Base-by-base conservation (phyloP, 2,888 invertebrate species). In the Trissolcus japonicus region DNA sequence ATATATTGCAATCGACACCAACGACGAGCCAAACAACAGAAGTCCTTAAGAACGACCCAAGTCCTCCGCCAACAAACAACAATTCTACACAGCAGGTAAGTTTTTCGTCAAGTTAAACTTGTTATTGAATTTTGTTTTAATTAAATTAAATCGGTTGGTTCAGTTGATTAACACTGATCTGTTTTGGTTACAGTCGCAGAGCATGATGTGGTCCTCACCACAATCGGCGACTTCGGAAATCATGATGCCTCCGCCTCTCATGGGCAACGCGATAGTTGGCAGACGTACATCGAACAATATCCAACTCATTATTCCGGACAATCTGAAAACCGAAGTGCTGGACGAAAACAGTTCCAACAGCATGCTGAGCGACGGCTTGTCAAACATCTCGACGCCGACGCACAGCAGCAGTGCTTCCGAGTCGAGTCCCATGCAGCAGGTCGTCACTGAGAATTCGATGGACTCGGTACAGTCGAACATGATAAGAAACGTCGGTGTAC, bases 301-400 rank as follows among this genome's bases (percentile, higher is more conserved):
- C 60, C 90, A 90, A 53, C 83, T 91, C 81, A 91, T 93, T 54
- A 86, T 92, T 66, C 92, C 92, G 25, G 93, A 93, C 82, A 90
- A 91, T 67, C 79, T 89, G 9, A 89, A 89, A 74, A 87, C 92
- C 55, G 93, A 94, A 89, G 90, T 94, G 55, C 87, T 93, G 46
- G 95, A 95, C 86, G 95, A 95, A 78, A 92, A 91, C 80, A 94
- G 94, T 84, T 93, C 94, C 87, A 92, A 91, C 81, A 93, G 93
- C 17, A 86, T 92, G 73, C 66, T 88, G 50, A 87, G 89, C 72
- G 90, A 90, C n/a, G 87, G 89, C 25, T 86, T 90, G 81, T 86
- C 89, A 53, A 86, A 85, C 40, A 84, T 88, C 55, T 82, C 85
- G 54, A 83, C 85, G 25, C 80, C 86, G n/a, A 81, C 84, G 41